Conservation (phyloP, 53 echinoderm and acorn worm species). For the Hippasteria phrygiana region DNA sequence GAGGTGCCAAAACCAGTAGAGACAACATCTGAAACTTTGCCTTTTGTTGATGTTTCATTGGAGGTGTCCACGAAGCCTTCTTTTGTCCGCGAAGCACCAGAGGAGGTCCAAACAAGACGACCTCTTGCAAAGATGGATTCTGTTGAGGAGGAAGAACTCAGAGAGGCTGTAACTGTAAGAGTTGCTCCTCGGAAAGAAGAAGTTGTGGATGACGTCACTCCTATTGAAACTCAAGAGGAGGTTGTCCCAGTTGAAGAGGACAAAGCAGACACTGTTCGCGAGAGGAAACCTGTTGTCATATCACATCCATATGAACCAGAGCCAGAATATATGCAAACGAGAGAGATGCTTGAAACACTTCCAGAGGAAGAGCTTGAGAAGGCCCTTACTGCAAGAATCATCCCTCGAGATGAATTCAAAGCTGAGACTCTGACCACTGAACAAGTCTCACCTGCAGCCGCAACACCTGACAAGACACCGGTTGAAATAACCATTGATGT, state of each 20-base stretch:
- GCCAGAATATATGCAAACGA: slow-evolving; percentile 14
- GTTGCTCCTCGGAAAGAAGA: slow-evolving; percentile 38
- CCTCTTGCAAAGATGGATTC: slow-evolving; percentile 46
- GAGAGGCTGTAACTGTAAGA: slow-evolving; percentile 39
- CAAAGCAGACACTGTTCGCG: slow-evolving; percentile 15
- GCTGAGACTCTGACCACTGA: slow-evolving; percentile 54
- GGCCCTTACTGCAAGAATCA: slow-evolving; percentile 43
- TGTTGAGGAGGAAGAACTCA: slow-evolving; percentile 35
- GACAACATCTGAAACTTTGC: slow-evolving; percentile 5
- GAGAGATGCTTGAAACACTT: slow-evolving; percentile 43
- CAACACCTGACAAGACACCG: slow-evolving; percentile 40
- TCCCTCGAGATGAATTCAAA: slow-evolving; percentile 45
- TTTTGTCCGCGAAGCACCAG: slow-evolving; percentile 47
- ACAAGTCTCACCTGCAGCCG: slow-evolving; percentile 39
- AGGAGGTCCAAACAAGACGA: slow-evolving; percentile 27
- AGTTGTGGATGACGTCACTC: slow-evolving; percentile 38
- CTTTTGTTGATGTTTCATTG: slow-evolving; percentile 31
- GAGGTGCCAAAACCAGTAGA: slow-evolving; percentile 15
- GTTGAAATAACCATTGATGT: slow-evolving; percentile 37
- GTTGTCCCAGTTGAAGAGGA: slow-evolving; percentile 56
- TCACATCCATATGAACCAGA: slow-evolving; percentile 63
- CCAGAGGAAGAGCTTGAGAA: slow-evolving; percentile 55
- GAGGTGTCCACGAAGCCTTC: slow-evolving; percentile 42
- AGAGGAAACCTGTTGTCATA: slow-evolving; percentile 37
- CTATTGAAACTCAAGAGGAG: slow-evolving; percentile 57